Conservation (phyloP, 2,888 invertebrate species). For the Agrotis exclamationis region DNA sequence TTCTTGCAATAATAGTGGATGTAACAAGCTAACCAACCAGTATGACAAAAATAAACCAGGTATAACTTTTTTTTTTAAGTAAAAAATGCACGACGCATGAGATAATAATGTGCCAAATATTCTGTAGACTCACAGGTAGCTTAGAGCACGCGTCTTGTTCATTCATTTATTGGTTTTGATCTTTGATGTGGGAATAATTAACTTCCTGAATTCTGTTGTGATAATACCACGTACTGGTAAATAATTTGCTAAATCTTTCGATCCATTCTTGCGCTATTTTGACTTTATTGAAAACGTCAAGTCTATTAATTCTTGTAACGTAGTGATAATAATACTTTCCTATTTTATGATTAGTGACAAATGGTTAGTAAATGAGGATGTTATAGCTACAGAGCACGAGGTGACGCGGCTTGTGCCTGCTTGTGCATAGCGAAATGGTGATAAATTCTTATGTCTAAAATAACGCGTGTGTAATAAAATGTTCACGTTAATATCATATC, state of each 20-base stretch:
- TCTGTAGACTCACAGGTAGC: slow-evolving; percentile 82
- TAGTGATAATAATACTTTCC: slow-evolving; percentile 63
- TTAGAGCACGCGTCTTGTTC: slow-evolving; percentile 66
- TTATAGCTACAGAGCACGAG: slow-evolving; percentile 21
- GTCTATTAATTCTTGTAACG: slow-evolving; percentile 62
- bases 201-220: slow-evolving; percentile 54
- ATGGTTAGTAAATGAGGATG: slow-evolving; percentile 37
- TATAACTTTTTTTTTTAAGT: slow-evolving; percentile 47
- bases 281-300: slow-evolving; percentile 50
- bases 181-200: slow-evolving; percentile 17
- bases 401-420: slow-evolving; percentile 33
- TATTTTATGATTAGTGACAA: slow-evolving; percentile 65
- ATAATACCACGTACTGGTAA: slow-evolving; percentile 28
- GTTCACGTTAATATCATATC: slow-evolving; percentile 18
- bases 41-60: slow-evolving; percentile 23
- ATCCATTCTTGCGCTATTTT: slow-evolving; percentile 38
- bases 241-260: slow-evolving; percentile 26
- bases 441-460: slow-evolving; percentile 49
- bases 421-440: slow-evolving; percentile 45
- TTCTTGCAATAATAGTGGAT: slow-evolving; percentile 10
- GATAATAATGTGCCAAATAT: slow-evolving; percentile 88
- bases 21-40: slow-evolving; percentile 23
- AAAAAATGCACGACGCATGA: slow-evolving; percentile 69
- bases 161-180: slow-evolving; percentile 46
- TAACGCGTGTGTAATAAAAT: slow-evolving; percentile 18